Evolutionary conservation across 2,888 invertebrate genomes (phyloP).

Genomic region (Julus scanicus): DNA sequence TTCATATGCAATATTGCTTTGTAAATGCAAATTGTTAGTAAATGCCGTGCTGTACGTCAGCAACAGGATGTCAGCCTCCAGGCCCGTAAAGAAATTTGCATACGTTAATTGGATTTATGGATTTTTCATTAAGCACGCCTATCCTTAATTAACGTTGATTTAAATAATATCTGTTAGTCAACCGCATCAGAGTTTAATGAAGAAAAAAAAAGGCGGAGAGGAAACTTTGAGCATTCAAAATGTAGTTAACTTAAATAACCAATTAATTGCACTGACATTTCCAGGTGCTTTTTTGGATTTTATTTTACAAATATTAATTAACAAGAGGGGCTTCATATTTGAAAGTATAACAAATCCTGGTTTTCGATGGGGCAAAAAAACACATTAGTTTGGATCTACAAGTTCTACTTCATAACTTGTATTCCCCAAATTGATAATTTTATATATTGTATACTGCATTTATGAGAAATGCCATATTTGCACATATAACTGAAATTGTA

Average conservation of each 20-base stretch:
- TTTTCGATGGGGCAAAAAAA: too few species aligned
- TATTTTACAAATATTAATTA: background rate
- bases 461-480: too few species aligned
- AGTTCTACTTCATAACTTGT: too few species aligned
- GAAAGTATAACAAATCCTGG: too few species aligned
- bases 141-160: conserved; percentile 3
- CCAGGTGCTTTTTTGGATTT: background rate
- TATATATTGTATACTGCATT: too few species aligned
- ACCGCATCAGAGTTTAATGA: background rate
- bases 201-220: background rate
- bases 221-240: background rate
- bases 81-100: background rate
- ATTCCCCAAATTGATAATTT: too few species aligned
- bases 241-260: background rate
- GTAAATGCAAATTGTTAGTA: background rate
- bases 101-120: conserved; percentile 39
- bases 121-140: conserved; percentile 27
- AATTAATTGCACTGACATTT: background rate
- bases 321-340: background rate
- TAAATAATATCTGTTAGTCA: conserved; percentile 30
- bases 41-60: background rate
- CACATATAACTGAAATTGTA: too few species aligned
- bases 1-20: background rate
- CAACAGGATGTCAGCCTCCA: conserved; percentile 5
- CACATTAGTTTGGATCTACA: too few species aligned